Base-by-base conservation (phyloP, 2,888 invertebrate species). In the Microctonus brassicae region DNA sequence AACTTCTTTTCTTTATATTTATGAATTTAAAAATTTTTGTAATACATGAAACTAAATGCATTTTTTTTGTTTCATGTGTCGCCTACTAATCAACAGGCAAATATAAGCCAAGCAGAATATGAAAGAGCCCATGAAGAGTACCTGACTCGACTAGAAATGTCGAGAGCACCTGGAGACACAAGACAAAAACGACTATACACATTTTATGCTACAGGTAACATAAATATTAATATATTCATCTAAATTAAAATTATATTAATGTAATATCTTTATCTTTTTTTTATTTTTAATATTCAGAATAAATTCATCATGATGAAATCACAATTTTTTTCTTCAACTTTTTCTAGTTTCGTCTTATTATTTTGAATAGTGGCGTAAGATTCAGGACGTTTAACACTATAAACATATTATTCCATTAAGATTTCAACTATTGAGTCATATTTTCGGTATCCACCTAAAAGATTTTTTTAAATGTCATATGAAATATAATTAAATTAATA, bases 31-130 rank as follows among this genome's bases (percentile, higher is more conserved):
- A n/a, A n/a, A n/a, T n/a, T n/a, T n/a, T n/a, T n/a, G n/a, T n/a
- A n/a, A n/a, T n/a, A n/a, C n/a, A n/a, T n/a, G n/a, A n/a, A 10
- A 65, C 57, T 66, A 70, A 62, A 61, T 69, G 61, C 29, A 70
- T 68, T 61, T 69, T 69, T 75, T 33, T 24, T 75, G 64, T 11
- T 61, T 69, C 53, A 53, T 73, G 34, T 60, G 74, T 81, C 78
- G 53, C 20, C 17, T 47, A 6, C 0, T 17, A 17, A 47, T 47
- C 17, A 47, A 17, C 88, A 92, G 92, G 91, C 91, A 80, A 92
- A 92, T 87, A 90, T 92, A 79, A 92, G 92, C 80, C 91, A 91
- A 85, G 86, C 89, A 75, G 92, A 92, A 83, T 92, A 92, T 86
- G 89, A 89, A 69, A 89, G 89, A 76, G 92, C 91, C 87, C 91